These are phyloP conservation scores for Lutjanus erythropterus DNA, from an alignment of 2,113 vertebrate genomes.

Conservation along the genomic window DNA sequence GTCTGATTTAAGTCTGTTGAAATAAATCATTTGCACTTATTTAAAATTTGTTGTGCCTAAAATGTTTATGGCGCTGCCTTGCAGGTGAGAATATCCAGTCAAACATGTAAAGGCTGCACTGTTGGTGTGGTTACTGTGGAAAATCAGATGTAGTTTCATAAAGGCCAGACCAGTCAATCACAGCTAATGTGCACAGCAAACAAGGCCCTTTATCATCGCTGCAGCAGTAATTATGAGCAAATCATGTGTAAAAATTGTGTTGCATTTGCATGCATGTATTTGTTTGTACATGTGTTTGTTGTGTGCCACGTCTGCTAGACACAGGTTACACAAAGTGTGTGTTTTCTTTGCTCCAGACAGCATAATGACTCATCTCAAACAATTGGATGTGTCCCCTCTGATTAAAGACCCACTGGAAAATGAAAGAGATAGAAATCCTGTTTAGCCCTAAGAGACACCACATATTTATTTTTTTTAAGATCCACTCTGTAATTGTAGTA, in stretches of 20 bases:
- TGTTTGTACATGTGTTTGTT: constrained; percentile 28
- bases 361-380: constrained; percentile 79
- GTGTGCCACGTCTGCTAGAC: constrained; percentile 12
- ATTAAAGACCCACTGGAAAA: constrained; percentile 59
- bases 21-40: background rate
- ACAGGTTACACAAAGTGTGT: constrained; percentile 26
- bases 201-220: background rate
- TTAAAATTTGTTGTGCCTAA: background rate
- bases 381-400: constrained; percentile 59
- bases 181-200: constrained; percentile 13
- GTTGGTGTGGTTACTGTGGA: background rate
- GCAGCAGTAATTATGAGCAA: constrained; percentile 54
- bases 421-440: constrained; percentile 51
- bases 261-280: background rate
- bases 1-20: background rate
- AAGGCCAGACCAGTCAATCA: constrained; percentile 25
- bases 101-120: background rate
- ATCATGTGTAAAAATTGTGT: background rate
- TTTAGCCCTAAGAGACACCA: constrained; percentile 37
- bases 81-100: background rate
- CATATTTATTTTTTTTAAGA: constrained; percentile 31
- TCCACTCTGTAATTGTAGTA: constrained; percentile 27
- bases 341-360: constrained; percentile 60
- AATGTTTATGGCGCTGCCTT: background rate
- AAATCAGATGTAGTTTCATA: constrained; percentile 2